Evolutionary conservation across 2,797 vertebrate species (phyloP).

Genomic region (Aratinga solstitialis): DNA sequence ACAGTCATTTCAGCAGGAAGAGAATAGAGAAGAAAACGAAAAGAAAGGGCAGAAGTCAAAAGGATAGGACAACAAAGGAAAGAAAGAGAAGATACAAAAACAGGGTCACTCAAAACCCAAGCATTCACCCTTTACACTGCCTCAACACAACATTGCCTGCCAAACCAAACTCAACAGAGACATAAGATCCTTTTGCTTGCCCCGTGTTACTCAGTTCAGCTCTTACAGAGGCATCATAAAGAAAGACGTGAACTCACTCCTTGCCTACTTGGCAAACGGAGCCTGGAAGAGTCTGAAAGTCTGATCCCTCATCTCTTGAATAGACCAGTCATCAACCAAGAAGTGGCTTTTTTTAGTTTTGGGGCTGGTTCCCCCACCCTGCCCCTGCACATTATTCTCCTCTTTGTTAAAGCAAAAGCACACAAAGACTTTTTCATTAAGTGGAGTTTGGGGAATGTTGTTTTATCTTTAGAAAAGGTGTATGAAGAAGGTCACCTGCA

Average conservation of each 20-base stretch:
- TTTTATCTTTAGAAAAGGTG: not conserved
- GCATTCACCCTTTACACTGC: not conserved
- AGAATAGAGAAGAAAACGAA: not conserved
- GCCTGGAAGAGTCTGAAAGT: not conserved
- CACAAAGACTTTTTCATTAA: not conserved
- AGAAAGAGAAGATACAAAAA: not conserved
- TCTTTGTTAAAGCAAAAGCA: not conserved
- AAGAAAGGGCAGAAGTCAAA: slow-evolving; percentile 22
- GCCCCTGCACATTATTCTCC: no score
- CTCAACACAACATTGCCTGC: not conserved
- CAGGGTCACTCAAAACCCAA: not conserved
- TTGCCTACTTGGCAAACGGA: not conserved
- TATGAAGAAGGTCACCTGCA: not conserved
- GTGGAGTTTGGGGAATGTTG: not conserved
- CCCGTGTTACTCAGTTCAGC: not conserved
- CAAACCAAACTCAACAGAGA: not conserved
- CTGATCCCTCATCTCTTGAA: not conserved
- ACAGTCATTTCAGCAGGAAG: not conserved
- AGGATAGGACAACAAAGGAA: slow-evolving; percentile 9
- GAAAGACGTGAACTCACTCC: not conserved
- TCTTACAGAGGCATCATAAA: not conserved
- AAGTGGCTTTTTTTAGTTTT: not conserved
- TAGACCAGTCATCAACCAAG: not conserved
- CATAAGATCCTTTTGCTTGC: not conserved
- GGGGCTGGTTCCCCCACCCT: not conserved